phyloP scores from a whole-genome alignment of 2,888 invertebrate species.

The Portevinia maculata region DNA sequence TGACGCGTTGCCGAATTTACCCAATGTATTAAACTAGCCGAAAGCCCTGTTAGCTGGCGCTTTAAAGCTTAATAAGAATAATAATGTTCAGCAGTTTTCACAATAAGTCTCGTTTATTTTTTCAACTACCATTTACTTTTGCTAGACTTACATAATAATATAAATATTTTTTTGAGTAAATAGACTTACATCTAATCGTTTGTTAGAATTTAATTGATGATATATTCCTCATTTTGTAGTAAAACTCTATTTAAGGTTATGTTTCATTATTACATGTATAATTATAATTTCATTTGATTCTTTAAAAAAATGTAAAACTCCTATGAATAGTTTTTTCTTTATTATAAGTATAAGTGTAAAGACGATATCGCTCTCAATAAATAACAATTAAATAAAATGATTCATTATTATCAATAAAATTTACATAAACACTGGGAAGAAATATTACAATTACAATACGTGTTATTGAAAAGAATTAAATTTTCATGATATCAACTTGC shows the following conservation, averaged over 20 bases:
- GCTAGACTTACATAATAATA: slow-evolving; percentile 67
- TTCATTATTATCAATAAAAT: slow-evolving; percentile 43
- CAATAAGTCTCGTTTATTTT: slow-evolving; percentile 62
- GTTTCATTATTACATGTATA: slow-evolving; percentile 38
- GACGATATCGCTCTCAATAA: slow-evolving; percentile 56
- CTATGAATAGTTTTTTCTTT: slow-evolving; percentile 49
- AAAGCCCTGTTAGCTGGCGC: too few species aligned
- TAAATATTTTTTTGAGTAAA: slow-evolving; percentile 71
- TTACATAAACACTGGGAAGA: slow-evolving; percentile 59
- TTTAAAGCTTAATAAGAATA: too few species aligned
- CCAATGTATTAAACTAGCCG: too few species aligned
- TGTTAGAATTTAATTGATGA: slow-evolving; percentile 72
- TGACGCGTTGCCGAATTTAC: too few species aligned
- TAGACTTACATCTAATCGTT: slow-evolving; percentile 68
- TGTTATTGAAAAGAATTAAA: slow-evolving; percentile 8
- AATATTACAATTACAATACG: slow-evolving; percentile 37
- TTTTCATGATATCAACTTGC: slow-evolving; percentile 6
- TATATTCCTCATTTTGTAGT: slow-evolving; percentile 60
- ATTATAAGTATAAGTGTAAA: slow-evolving; percentile 34
- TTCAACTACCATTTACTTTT: slow-evolving; percentile 62
- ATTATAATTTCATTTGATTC: slow-evolving; percentile 64
- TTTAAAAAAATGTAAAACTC: slow-evolving; percentile 70
- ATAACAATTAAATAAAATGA: slow-evolving; percentile 68
- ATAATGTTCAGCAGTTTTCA: slow-evolving; percentile 38
- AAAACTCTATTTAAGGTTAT: slow-evolving; percentile 52